A percentile compares a stretch with the other conserved stretches of the same genome.
Evolutionary conservation across 2,888 invertebrate genomes (phyloP).

Genomic region (Agrochola litura): DNA sequence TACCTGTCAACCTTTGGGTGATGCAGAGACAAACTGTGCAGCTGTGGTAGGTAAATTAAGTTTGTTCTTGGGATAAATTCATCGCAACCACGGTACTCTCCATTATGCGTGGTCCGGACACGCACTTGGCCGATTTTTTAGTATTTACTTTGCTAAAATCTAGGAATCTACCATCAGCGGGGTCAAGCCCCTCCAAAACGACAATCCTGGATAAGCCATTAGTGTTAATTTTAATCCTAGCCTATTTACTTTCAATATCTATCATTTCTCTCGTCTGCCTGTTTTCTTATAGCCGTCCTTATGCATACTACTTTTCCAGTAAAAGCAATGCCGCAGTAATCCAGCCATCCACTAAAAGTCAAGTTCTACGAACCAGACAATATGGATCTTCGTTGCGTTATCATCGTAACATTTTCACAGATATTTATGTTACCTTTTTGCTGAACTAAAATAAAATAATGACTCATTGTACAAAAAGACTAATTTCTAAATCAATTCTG

Average conservation of each 20-base stretch:
- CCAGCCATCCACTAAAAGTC: neutral
- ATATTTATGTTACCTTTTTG: neutral
- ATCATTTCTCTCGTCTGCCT: neutral
- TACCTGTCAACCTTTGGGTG: no score
- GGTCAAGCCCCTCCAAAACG: no score
- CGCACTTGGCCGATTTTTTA: no score
- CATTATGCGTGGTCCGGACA: no score
- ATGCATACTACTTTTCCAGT: neutral
- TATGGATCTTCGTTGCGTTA: neutral
- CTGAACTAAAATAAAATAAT: no score
- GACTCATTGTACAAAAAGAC: neutral
- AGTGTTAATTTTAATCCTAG: neutral
- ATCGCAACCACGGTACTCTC: no score
- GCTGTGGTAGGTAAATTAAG: no score
- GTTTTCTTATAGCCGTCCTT: neutral
- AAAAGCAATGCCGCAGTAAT: neutral
- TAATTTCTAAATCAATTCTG: neutral
- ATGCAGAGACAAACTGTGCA: no score
- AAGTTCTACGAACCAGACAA: neutral
- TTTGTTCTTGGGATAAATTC: no score
- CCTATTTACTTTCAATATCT: neutral
- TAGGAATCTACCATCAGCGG: no score
- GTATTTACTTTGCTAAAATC: no score
- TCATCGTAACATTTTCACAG: neutral
- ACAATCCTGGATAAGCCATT: no score